Base-by-base conservation (phyloP, 2,797 vertebrate genomes). In the Helostoma temminkii region DNA sequence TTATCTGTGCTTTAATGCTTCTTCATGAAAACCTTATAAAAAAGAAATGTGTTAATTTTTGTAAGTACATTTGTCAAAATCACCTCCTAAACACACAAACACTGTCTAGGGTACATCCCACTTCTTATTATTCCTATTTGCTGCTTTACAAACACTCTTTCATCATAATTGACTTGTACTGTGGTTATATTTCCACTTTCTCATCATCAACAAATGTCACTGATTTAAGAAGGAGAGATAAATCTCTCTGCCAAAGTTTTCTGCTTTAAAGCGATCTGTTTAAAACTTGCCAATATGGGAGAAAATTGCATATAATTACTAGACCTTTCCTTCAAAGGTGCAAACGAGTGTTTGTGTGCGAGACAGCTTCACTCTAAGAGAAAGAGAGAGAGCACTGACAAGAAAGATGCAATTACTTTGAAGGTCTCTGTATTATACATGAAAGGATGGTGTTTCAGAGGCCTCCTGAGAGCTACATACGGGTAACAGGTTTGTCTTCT, bases 361-460 rank as follows among this genome's bases (percentile, higher is more conserved):
- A 26, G 54, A 56, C 55, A 37, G 53, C 42, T n/a, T n/a, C n/a
- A n/a, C n/a, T n/a, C n/a, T n/a, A 34, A 16, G 30, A 80, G 37
- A 66, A 28, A 69, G 55, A 67, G 47, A 74, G 9, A 80, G 57
- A 43, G 54, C 48, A 78, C 26, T 86, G 83, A 90, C 78, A 82
- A 82, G 72, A 78, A 82, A 82, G 83, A 82, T 72, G 66, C 81
- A 84, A 88, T 87, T 88, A 84, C 81, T 85, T 82, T 78, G 74
- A 83, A 84, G 69, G 64, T 81, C 28, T 77, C 68, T 89, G 71
- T 88, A 82, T 86, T 81, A 81, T 81, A 81, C 81, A 89, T 88
- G 86, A 89, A 82, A 87, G 72, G 63, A 80, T 68, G 57, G 66
- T 45, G 46, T 78, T 80, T 74, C 71, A 24, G 71, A 64, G 55